Evolutionary conservation across 2,888 invertebrate genomes (phyloP), one percentile per base, ranked within the genome.

Genomic region (Microplitis deprimator): DNA sequence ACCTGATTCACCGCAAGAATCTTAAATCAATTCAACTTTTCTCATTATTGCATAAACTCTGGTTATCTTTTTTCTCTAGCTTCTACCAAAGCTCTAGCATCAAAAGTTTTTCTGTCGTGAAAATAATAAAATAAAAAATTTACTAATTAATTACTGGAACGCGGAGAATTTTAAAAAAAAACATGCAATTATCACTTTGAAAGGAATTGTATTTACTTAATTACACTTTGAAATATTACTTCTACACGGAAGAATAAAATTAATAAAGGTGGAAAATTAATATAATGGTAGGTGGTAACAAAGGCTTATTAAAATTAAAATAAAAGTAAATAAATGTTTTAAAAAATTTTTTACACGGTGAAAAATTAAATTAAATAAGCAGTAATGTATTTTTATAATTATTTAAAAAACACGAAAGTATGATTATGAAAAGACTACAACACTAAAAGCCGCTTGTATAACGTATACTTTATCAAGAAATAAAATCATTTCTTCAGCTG

Each of bases 11-110:
- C 60, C 61, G 50, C 3, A 73, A 67, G 68, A 76, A 77, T 77
- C 67, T 67, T 41, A 76, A 78, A 81, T 79, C 79, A 73, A 81
- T 81, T 61, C 75, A 85, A 86, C 84, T 85, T 86, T 86, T 84
- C 85, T 85, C 84, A 83, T 86, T 85, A 84, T 79, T 50, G 50
- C 50, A 50, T 50, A 13, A n/a, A 72, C 39, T 17, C 8, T 16
- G 6, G 20, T n/a, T 17, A 62, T 17, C 16, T 62, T 62, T 50
- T 13, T 50, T 50, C 4, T 50, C 13, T 50, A 50, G 50, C 13
- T 50, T 50, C 13, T 5, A 13, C 50, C 13, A 50, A 50, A 50
- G 50, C 50, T 50, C 13, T 50, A 2, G 13, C 50, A 50, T 50
- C 50, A 50, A 50, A 50, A 50, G 50, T 50, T 50, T 50, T 50